These are phyloP conservation scores for Masnerella sp. DNA, from an alignment of 2,888 invertebrate genomes.

Conservation along the genomic window DNA sequence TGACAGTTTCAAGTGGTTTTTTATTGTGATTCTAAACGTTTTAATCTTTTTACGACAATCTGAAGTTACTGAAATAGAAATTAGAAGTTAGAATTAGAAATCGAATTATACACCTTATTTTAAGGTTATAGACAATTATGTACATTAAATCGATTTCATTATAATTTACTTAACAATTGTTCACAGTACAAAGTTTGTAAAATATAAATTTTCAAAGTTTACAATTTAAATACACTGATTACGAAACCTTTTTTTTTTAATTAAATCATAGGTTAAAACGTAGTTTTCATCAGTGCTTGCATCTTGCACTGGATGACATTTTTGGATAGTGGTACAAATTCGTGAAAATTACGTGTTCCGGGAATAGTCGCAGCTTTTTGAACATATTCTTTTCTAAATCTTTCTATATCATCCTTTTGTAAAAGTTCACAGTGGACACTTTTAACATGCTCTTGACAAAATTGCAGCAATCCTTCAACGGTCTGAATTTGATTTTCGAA, in stretches of 20 bases:
- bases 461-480: constrained; percentile 1
- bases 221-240: too few relatives aligned
- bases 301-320: constrained; percentile 12
- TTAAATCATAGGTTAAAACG: neutral
- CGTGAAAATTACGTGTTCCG: constrained; percentile 12
- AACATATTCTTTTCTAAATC: neutral
- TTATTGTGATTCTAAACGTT: too few relatives aligned
- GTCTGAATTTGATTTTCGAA: constrained; percentile 19
- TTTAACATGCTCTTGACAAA: neutral
- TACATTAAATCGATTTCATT: too few relatives aligned
- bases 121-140: too few relatives aligned
- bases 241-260: constrained; percentile 7
- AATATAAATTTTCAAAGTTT: too few relatives aligned
- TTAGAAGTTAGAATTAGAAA: too few relatives aligned
- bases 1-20: too few relatives aligned
- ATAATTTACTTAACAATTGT: too few relatives aligned
- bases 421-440: constrained; percentile 10
- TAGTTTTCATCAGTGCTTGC: constrained; percentile 11
- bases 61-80: too few relatives aligned
- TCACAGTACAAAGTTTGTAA: too few relatives aligned
- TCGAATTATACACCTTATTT: too few relatives aligned
- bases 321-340: constrained; percentile 12
- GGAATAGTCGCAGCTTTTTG: constrained; percentile 10
- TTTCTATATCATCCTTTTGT: constrained; percentile 1
- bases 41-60: too few relatives aligned